Base-by-base conservation (phyloP, 2,888 invertebrate species). In the Melanostoma scalare region DNA sequence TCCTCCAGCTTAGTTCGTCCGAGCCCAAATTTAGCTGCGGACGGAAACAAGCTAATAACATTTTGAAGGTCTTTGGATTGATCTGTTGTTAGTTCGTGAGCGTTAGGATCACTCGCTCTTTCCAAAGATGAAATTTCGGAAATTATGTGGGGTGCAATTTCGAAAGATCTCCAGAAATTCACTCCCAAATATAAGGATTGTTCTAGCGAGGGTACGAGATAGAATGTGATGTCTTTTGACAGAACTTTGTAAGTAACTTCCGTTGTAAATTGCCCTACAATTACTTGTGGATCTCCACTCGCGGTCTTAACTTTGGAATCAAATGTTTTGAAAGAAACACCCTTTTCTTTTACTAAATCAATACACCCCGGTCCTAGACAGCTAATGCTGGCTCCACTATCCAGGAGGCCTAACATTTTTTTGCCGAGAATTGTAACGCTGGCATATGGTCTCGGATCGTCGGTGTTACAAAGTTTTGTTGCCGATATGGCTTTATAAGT, bases 371-470 rank as follows among this genome's bases (percentile, higher is more conserved):
- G 31, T 30, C 40, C 40, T 56, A 56, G 30, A 9, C 20, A 20
- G 20, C 20, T 20, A 20, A 20, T 20, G 20, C 20, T 20, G 20
- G 20, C 20, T 20, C 20, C 56, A 20, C 40, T 56, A 30, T 56
- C 56, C 8, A 56, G 9, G 5, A 56, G 40, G 3, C 40, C 56
- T 8, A 56, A 31, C 9, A 40, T 40, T 40, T 10, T 38, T n/a
- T 6, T 6, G 2, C 38, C 40, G 9, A 56, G 40, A 4, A 56
- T 56, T 9, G 40, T 4, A 9, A 56, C 30, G 9, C 30, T 56
- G 2, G 40, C 56, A 6, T 40, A 40, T 6, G 56, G 56, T 30
- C 56, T 40, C 4, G 56, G 56, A 56, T 56, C 56, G 2, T 56
- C 56, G 3, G 56, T 8, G 30, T 6, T 9, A 40, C 40, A 20